Base-by-base conservation (phyloP, 30 jellyfish, hydroid and myxozoan genomes). In the Chrysaora quinquecirrha region DNA sequence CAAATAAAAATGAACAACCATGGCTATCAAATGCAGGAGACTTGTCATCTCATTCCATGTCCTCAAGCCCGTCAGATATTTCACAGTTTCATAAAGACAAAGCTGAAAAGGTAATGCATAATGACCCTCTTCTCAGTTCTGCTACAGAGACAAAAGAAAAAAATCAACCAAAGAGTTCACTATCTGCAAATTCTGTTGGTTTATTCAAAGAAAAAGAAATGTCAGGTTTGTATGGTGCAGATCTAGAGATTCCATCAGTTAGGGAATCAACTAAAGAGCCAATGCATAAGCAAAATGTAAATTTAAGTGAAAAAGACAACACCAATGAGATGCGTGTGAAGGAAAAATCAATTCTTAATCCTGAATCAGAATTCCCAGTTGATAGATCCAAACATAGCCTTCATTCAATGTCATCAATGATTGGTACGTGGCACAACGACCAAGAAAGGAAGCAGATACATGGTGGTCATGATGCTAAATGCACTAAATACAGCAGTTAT, bases 1-100 rank as follows among this genome's bases (percentile, higher is more conserved):
- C 78, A 0, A 32, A 66, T 28, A 87, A 77, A 46, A 88, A 69
- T 19, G 96, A 78, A 18, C 52, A n/a, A 34, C 24, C 80, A 7
- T 22, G 29, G 64, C 29, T 58, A 30, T 34, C 52, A 20, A 24
- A 52, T 1, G 22, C 78, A 16, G 48, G 21, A 10, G 76, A 31
- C 23, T 20, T 20, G 29, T 52, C 19, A 25, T 9, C 25, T 52
- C 68, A 52, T 52, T 10, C 68, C 29, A 52, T 16, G 29, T 19
- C 68, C 27, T 52, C 68, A 52, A 52, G 29, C 19, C 27, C 29
- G 3, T 19, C 68, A 52, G 68, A 16, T 10, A 7, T 3, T 52
- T 3, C 68, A 19, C 68, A 52, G 68, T 52, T 4, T 20, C 68
- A 10, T 20, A 52, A 52, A 52, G 29, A 52, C 68, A 52, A 20